A percentile compares a stretch with the other conserved stretches of the same genome.
phyloP scores from a whole-genome alignment of 2,888 invertebrate species.

The Tiphia femorata region DNA sequence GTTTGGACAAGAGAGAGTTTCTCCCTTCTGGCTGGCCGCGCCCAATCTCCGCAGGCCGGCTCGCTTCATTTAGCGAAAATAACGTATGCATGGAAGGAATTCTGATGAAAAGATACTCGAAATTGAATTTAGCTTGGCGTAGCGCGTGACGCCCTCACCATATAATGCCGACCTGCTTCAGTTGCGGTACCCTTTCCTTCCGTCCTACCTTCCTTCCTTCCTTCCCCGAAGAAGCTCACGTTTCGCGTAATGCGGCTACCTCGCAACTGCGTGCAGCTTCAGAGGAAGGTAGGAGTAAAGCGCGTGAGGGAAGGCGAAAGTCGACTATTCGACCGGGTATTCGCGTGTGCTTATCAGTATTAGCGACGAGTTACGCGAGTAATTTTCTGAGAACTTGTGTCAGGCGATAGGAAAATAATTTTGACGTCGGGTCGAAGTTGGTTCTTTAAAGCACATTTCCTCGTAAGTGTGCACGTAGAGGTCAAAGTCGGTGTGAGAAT shows the following conservation, averaged over 20 bases:
- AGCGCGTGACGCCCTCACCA: conserved; percentile 17
- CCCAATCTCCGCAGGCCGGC: not conserved
- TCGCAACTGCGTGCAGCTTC: conserved; percentile 7
- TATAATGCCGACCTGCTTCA: conserved; percentile 32
- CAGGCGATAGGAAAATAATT: too few species aligned
- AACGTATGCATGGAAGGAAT: conserved; percentile 47
- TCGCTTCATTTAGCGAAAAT: conserved; percentile 30
- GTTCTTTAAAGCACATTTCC: too few species aligned
- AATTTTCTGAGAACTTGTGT: too few species aligned
- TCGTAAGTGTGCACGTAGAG: too few species aligned
- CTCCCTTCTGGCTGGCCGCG: not conserved
- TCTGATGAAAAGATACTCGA: conserved; percentile 47
- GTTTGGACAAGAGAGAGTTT: not conserved
- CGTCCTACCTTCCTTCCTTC: too few species aligned
- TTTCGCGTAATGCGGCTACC: conserved; percentile 30
- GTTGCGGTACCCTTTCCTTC: conserved; percentile 22
- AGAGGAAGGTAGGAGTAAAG: too few species aligned
- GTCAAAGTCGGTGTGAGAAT: too few species aligned
- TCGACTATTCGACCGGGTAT: too few species aligned
- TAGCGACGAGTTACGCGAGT: too few species aligned
- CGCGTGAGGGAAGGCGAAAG: too few species aligned
- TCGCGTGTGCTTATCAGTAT: too few species aligned
- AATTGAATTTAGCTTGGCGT: conserved; percentile 48
- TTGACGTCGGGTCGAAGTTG: too few species aligned
- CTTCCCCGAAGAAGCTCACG: conserved; percentile 22